Evolutionary conservation across 2,888 invertebrate genomes (phyloP).

Genomic region (Coenonympha arcania): DNA sequence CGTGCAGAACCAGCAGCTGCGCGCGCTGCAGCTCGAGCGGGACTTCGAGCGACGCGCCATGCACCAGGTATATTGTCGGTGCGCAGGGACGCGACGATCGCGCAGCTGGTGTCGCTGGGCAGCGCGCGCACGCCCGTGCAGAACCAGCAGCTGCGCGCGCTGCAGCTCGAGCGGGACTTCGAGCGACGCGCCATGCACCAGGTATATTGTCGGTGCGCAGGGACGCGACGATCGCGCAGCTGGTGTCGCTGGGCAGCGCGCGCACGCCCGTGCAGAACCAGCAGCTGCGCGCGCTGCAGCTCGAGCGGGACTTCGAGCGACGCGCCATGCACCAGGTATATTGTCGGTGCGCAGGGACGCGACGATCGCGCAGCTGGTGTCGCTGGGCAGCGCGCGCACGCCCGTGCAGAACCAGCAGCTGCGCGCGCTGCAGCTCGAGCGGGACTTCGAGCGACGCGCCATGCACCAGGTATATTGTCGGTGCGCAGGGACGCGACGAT

Average conservation of each 20-base stretch:
- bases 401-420: constrained; percentile 90
- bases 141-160: constrained; percentile 89
- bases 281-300: constrained; percentile 86
- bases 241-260: constrained; percentile 76
- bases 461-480: too few species aligned
- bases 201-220: too few species aligned
- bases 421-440: constrained; percentile 89
- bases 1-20: constrained; percentile 89
- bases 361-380: constrained; percentile 85
- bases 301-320: constrained; percentile 96
- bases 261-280: constrained; percentile 88
- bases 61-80: too few species aligned
- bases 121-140: constrained; percentile 80
- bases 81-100: constrained; percentile 92
- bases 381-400: constrained; percentile 76
- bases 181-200: constrained; percentile 91
- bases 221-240: constrained; percentile 88
- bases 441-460: constrained; percentile 94
- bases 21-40: constrained; percentile 91
- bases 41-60: constrained; percentile 94
- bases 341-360: too few species aligned
- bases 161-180: constrained; percentile 94
- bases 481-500: constrained; percentile 94
- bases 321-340: too few species aligned
- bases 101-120: constrained; percentile 80